These are phyloP conservation scores for Drosophila quinaria DNA, from an alignment of 2,888 invertebrate species.

Conservation along the genomic window DNA sequence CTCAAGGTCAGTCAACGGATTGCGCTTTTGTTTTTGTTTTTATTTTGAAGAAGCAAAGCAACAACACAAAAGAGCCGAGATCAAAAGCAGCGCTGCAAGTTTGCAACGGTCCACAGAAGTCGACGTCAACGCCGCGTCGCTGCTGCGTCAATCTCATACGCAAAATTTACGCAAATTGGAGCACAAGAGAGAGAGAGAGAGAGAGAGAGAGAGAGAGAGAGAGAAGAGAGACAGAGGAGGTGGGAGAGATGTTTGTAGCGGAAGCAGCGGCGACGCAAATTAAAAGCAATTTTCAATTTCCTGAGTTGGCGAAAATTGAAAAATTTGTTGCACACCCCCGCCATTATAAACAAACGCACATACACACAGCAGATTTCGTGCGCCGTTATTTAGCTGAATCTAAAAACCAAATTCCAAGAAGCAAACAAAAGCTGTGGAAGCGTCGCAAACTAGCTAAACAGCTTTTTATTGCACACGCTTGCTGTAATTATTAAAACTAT, in stretches of 20 bases:
- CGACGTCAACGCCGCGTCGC: constrained; percentile 10
- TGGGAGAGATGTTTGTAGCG: constrained; percentile 51
- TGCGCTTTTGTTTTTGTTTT: constrained; percentile 39
- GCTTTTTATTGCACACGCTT: constrained; percentile 43
- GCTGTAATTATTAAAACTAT: constrained; percentile 48
- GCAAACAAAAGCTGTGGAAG: constrained; percentile 42
- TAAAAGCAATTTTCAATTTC: constrained; percentile 79
- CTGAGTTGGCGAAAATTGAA: constrained; percentile 74
- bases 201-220: constrained; percentile 14
- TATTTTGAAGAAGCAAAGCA: constrained; percentile 40
- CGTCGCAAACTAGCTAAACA: constrained; percentile 49
- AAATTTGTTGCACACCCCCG: constrained; percentile 44
- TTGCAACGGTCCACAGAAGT: constrained; percentile 41
- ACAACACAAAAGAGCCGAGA: constrained; percentile 46
- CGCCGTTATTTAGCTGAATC: constrained; percentile 60
- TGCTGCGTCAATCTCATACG: constrained; percentile 32
- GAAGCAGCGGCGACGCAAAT: constrained; percentile 71
- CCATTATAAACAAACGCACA: constrained; percentile 14
- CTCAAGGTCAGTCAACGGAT: constrained; percentile 83
- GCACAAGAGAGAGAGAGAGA: constrained; percentile 33
- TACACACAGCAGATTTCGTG: constrained; percentile 21
- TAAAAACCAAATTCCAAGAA: constrained; percentile 60
- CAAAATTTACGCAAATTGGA: constrained; percentile 61
- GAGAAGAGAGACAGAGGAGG: constrained; percentile 21
- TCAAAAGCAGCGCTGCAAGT: constrained; percentile 62